phyloP scores from a whole-genome alignment of 2,113 vertebrate genomes.

The Tringa solitaria region DNA sequence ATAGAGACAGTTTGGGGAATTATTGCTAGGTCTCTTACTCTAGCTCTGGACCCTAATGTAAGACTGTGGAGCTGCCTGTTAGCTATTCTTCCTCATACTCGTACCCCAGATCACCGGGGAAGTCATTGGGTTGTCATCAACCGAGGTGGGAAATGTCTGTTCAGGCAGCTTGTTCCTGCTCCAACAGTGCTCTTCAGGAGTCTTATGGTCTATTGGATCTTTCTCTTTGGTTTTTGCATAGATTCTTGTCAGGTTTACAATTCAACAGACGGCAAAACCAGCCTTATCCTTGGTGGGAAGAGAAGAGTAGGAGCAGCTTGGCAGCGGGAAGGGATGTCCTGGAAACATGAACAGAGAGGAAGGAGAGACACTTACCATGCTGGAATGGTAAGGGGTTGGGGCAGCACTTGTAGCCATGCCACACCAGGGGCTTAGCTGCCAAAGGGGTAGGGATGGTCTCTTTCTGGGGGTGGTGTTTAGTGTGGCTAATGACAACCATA shows the following conservation, averaged over 20 bases:
- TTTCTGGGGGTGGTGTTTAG: not conserved
- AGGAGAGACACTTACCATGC: not conserved
- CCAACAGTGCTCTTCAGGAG: not conserved
- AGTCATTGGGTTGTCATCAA: not conserved
- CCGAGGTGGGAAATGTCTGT: not conserved
- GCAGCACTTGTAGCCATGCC: not conserved
- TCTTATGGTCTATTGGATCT: not conserved
- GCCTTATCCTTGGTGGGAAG: not conserved
- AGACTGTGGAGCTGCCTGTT: not conserved
- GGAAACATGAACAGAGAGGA: not conserved
- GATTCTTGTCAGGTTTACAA: not conserved
- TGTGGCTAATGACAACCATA: slow-evolving; percentile 35
- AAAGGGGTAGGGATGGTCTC: not conserved
- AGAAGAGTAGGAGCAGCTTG: not conserved
- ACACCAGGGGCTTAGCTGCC: not conserved
- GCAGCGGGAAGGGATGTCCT: not conserved
- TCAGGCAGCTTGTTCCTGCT: not conserved
- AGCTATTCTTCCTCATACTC: not conserved
- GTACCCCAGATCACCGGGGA: not conserved
- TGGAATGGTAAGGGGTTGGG: not conserved
- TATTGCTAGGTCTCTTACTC: not conserved
- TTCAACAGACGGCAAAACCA: not conserved
- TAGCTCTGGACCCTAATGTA: not conserved
- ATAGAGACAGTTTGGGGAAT: not conserved
- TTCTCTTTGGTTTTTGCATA: not conserved